A percentile compares a stretch with the other conserved stretches of the same genome.
phyloP scores from a whole-genome alignment of 2,797 vertebrate genomes.

The Megaceryle alcyon region DNA sequence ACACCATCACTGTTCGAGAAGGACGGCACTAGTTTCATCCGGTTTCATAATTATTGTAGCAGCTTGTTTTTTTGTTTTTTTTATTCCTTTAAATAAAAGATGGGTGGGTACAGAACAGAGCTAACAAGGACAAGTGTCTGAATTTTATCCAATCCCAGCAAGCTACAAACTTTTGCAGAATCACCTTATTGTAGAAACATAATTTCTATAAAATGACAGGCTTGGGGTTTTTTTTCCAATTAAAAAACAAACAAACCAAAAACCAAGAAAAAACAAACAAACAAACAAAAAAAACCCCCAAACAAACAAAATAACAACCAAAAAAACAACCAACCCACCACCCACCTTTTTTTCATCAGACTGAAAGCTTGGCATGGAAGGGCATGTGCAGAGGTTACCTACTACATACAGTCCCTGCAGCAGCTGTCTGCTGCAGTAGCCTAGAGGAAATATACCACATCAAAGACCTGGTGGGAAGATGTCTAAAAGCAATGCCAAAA shows the following conservation, averaged over 20 bases:
- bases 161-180: not conserved
- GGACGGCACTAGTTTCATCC: accelerated
- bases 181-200: not conserved
- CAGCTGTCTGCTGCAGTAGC: not conserved
- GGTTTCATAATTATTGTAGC: too few species aligned
- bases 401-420: not conserved
- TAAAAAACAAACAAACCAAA: too few species aligned
- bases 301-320: too few species aligned
- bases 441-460: accelerated
- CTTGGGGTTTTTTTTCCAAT: too few species aligned
- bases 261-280: too few species aligned
- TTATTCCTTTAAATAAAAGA: not conserved
- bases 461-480: not conserved
- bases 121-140: not conserved
- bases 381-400: not conserved
- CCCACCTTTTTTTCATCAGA: too few species aligned
- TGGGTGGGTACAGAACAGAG: not conserved
- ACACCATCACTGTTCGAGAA: not conserved
- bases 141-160: not conserved
- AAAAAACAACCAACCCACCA: too few species aligned
- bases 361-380: not conserved
- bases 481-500: not conserved
- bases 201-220: not conserved
- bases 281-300: too few species aligned
- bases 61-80: too few species aligned